A percentile compares a stretch with the other conserved stretches of the same genome.
Conservation (phyloP, 2,797 vertebrate genomes). For the Eospalax fontanierii region DNA sequence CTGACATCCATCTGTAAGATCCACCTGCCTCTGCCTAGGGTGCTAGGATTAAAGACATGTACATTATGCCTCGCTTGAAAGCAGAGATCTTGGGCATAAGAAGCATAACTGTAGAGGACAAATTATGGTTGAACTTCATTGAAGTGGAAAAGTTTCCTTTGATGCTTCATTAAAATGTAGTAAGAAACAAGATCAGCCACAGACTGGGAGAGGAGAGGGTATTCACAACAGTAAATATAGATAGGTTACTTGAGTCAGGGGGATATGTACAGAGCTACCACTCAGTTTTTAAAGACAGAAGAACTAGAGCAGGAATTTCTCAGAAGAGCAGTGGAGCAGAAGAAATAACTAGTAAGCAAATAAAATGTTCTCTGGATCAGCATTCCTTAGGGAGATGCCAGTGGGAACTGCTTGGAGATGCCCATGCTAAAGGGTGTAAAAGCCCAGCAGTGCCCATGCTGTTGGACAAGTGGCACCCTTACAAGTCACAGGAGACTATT, state of each 20-base stretch:
- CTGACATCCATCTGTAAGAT: no score
- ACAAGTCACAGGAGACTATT: neutral
- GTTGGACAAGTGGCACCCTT: no score
- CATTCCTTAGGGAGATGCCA: neutral
- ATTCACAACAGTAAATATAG: neutral
- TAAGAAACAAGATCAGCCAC: neutral
- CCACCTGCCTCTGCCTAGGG: no score
- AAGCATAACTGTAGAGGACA: neutral
- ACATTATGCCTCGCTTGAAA: no score
- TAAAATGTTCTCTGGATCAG: neutral
- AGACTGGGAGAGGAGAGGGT: neutral
- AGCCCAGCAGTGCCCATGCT: no score
- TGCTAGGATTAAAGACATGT: no score
- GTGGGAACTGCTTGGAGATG: neutral
- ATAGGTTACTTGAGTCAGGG: neutral
- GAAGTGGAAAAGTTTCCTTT: neutral
- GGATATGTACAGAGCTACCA: neutral
- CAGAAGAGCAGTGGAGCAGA: neutral
- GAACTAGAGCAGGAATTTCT: neutral
- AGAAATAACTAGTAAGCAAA: neutral
- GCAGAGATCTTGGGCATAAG: no score
- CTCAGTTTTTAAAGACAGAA: neutral
- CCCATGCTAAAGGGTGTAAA: no score
- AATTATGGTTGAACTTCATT: neutral
- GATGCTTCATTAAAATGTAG: neutral